Percentiles rank a stretch among this genome's conserved stretches.
phyloP scores from a whole-genome alignment of 2,797 vertebrate genomes.

The Nannoperca australis region DNA sequence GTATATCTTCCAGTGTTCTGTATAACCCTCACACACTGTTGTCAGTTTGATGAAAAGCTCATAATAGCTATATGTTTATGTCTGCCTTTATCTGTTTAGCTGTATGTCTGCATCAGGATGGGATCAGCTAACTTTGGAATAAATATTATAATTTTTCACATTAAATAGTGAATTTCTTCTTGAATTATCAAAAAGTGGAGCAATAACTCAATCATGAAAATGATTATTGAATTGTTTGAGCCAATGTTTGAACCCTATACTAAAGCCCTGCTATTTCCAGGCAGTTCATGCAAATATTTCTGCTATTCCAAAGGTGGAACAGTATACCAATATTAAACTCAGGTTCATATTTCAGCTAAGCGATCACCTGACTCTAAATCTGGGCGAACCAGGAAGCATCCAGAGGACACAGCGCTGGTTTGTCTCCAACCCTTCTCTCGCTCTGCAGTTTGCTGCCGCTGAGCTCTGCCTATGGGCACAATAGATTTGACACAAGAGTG shows the following conservation, averaged over 20 bases:
- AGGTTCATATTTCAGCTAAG: constrained; percentile 3
- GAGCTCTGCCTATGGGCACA: constrained; percentile 79
- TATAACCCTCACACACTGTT: neutral
- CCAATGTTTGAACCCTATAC: neutral
- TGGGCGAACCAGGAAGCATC: constrained; percentile 37
- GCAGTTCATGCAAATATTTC: neutral
- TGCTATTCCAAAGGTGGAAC: constrained; percentile 1
- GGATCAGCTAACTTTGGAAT: neutral
- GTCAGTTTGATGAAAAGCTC: neutral
- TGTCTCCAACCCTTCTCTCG: constrained; percentile 28
- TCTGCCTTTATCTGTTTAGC: neutral
- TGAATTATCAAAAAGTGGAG: neutral
- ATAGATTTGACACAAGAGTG: constrained; percentile 87
- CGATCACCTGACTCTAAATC: constrained; percentile 25
- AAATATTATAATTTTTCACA: neutral
- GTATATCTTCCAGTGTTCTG: neutral
- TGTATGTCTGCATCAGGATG: neutral
- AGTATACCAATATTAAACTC: neutral
- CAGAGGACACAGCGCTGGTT: constrained; percentile 42
- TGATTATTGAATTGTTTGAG: neutral
- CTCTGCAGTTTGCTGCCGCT: constrained; percentile 61
- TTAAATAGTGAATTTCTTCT: neutral
- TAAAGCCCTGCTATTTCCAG: neutral
- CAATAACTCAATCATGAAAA: neutral
- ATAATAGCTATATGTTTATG: neutral